A percentile compares a stretch with the other conserved stretches of the same genome.
These are phyloP conservation scores for Hoplostethus mediterraneus DNA, from an alignment of 2,797 vertebrate species.

Conservation along the genomic window DNA sequence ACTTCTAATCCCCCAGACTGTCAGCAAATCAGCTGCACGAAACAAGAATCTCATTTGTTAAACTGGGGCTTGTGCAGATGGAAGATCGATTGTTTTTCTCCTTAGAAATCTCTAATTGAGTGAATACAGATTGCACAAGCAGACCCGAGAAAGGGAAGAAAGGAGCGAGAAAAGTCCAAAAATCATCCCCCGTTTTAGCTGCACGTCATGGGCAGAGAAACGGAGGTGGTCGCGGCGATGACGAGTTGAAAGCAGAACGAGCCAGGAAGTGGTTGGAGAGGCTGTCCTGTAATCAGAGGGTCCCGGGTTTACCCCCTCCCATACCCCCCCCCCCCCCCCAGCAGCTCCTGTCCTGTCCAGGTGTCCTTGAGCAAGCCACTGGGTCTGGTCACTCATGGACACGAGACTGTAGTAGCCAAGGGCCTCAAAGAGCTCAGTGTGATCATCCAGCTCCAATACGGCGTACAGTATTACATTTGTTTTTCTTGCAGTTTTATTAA, in stretches of 20 bases:
- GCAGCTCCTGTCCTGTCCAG: neutral
- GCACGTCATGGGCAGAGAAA: constrained; percentile 68
- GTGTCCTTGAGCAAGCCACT: no score
- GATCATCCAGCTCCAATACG: constrained; percentile 71
- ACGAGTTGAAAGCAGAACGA: constrained; percentile 39
- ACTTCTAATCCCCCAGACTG: constrained; percentile 92
- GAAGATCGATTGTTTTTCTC: constrained; percentile 94
- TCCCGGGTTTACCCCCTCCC: constrained; percentile 33
- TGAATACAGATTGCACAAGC: constrained; percentile 88
- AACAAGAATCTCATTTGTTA: constrained; percentile 98
- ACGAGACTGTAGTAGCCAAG: neutral
- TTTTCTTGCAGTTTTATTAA: constrained; percentile 94
- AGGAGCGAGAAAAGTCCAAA: constrained; percentile 40
- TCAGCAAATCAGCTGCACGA: constrained; percentile 95
- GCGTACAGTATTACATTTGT: constrained; percentile 90
- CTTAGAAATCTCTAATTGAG: constrained; percentile 96
- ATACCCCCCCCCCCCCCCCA: neutral
- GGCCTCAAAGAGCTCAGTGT: neutral
- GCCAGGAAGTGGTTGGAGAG: neutral
- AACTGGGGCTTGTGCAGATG: constrained; percentile 94
- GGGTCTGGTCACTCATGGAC: neutral
- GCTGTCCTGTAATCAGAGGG: constrained; percentile 24
- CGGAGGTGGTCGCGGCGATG: constrained; percentile 58
- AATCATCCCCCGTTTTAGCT: constrained; percentile 74
- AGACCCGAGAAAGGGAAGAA: constrained; percentile 18